Percentiles rank a stretch among this genome's conserved stretches.
These are phyloP conservation scores for Suillia variegata DNA, from an alignment of 2,888 invertebrate species.

Conservation along the genomic window DNA sequence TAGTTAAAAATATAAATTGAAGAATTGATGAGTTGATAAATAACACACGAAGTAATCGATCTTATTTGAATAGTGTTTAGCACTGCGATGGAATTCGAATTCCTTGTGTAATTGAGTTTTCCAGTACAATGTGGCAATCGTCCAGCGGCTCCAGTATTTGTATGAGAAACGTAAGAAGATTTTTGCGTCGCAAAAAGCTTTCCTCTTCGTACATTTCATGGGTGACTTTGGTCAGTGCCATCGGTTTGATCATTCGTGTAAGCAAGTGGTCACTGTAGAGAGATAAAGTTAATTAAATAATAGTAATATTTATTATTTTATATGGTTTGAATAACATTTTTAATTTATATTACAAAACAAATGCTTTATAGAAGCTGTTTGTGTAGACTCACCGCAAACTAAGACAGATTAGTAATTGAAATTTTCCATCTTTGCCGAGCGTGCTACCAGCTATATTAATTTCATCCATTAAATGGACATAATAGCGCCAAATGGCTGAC, in stretches of 20 bases:
- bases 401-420: constrained; percentile 94
- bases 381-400: constrained; percentile 75
- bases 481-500: constrained; percentile 82
- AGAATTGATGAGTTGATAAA: too few relatives aligned
- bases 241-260: constrained; percentile 88
- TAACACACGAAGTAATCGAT: neutral
- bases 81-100: constrained; percentile 61
- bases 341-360: too few relatives aligned
- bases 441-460: constrained; percentile 80
- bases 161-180: constrained; percentile 83
- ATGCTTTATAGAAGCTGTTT: too few relatives aligned
- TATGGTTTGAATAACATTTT: too few relatives aligned
- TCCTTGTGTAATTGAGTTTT: constrained; percentile 78
- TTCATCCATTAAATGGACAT: constrained; percentile 87
- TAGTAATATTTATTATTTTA: neutral
- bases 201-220: constrained; percentile 95
- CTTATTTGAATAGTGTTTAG: constrained; percentile 34
- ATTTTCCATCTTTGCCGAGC: constrained; percentile 94
- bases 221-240: constrained; percentile 88
- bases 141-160: constrained; percentile 90
- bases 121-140: constrained; percentile 80
- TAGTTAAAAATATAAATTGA: too few relatives aligned
- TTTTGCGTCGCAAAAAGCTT: constrained; percentile 89
- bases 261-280: constrained; percentile 79
- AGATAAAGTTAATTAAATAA: neutral